These are phyloP conservation scores for Motacilla tschutschensis DNA, from an alignment of 2,113 vertebrate genomes.

Conservation along the genomic window DNA sequence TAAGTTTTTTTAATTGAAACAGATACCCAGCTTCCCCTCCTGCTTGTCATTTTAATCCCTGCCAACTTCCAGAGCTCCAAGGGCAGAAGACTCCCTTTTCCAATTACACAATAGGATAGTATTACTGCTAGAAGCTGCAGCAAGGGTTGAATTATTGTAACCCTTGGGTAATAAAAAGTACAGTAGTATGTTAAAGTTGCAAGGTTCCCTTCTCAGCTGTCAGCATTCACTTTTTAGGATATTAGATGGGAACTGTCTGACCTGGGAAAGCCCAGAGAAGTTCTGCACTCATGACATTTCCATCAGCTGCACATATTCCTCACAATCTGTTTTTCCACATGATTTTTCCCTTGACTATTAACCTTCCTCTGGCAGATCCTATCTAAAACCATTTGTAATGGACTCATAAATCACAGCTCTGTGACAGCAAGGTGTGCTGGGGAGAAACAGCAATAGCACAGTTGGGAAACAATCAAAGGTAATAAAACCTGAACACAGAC, in stretches of 20 bases:
- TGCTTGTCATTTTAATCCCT: not conserved
- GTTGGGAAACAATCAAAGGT: not conserved
- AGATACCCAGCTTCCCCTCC: constrained; percentile 8
- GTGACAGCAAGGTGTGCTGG: not conserved
- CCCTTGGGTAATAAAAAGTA: not conserved
- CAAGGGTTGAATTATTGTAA: not conserved
- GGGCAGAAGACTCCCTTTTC: constrained; percentile 12
- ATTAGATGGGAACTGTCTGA: not conserved
- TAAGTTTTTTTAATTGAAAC: not conserved
- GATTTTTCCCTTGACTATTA: constrained; percentile 1
- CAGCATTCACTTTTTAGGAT: not conserved
- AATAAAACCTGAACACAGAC: not conserved
- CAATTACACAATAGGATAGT: not conserved
- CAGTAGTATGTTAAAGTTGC: not conserved
- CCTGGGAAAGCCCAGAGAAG: not conserved
- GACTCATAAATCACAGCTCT: not conserved
- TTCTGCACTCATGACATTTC: not conserved
- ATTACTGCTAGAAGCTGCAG: not conserved
- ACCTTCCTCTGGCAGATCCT: not conserved
- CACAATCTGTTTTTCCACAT: not conserved
- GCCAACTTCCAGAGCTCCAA: not conserved
- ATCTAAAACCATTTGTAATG: not conserved
- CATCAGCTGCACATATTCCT: not conserved
- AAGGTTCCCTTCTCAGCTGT: constrained; percentile 2
- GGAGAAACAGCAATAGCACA: not conserved